Conservation (phyloP, 2,113 vertebrate species). For the Xiphophorus hellerii region DNA sequence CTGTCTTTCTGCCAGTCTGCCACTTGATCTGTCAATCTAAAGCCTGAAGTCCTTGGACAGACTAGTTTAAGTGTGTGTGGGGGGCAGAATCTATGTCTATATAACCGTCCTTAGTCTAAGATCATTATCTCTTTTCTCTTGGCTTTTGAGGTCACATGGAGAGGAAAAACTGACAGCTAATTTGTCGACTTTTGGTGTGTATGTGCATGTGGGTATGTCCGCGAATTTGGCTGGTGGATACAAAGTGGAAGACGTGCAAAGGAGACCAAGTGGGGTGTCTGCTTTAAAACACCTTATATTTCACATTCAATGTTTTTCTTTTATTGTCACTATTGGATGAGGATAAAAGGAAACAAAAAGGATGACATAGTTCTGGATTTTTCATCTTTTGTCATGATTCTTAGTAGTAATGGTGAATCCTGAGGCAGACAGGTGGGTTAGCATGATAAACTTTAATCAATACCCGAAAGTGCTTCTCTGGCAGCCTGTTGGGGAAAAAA, state of each 20-base stretch:
- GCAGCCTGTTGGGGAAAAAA: not conserved
- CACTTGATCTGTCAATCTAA: slow-evolving; percentile 57
- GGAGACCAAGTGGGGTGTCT: not conserved
- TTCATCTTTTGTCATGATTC: not conserved
- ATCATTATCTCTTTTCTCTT: slow-evolving; percentile 68
- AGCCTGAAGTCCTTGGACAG: slow-evolving; percentile 56
- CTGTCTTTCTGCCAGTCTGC: slow-evolving; percentile 43
- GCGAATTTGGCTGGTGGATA: slow-evolving; percentile 23
- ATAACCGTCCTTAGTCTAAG: slow-evolving; percentile 61
- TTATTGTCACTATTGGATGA: not conserved
- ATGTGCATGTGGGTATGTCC: slow-evolving; percentile 13
- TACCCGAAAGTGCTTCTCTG: not conserved
- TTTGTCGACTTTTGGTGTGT: slow-evolving; percentile 52
- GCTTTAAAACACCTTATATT: not conserved
- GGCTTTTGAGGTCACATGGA: slow-evolving; percentile 64
- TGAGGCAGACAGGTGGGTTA: not conserved
- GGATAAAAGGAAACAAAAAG: not conserved
- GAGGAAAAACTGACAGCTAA: slow-evolving; percentile 62
- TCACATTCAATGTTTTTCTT: not conserved
- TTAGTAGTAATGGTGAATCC: not conserved
- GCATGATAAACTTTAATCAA: not conserved
- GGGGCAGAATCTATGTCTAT: slow-evolving; percentile 3
- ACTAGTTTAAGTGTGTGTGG: slow-evolving; percentile 28
- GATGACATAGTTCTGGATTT: not conserved
- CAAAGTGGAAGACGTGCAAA: slow-evolving; percentile 33